Evolutionary conservation across 2,888 invertebrate genomes (phyloP).

Genomic region (Drosophila nr. medialis): DNA sequence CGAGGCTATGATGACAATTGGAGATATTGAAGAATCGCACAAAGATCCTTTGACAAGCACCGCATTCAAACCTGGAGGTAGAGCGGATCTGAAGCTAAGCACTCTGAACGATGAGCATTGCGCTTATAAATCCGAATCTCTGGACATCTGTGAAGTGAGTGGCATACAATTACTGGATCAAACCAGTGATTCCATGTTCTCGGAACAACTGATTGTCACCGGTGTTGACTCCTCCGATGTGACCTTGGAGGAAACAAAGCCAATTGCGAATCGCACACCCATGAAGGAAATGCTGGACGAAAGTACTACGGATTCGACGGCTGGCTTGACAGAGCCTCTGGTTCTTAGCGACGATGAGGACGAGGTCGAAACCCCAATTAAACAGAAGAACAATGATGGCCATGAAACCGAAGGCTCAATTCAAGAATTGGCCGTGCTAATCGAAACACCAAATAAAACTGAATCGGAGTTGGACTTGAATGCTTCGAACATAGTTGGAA

Average conservation of each 20-base stretch:
- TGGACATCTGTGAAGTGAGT: conserved; percentile 70
- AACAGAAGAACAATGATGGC: not conserved
- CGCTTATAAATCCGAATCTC: not conserved
- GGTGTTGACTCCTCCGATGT: conserved; percentile 56
- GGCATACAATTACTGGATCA: conserved; percentile 80
- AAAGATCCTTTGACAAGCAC: conserved; percentile 70
- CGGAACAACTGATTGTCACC: conserved; percentile 70
- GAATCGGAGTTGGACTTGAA: conserved; percentile 14
- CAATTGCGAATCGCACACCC: not conserved
- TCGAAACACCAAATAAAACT: conserved; percentile 9
- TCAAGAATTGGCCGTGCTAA: not conserved
- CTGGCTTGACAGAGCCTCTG: conserved; percentile 59
- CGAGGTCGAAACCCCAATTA: conserved; percentile 1
- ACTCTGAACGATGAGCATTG: conserved; percentile 10
- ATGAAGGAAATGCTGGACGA: conserved; percentile 8
- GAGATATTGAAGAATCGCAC: conserved; percentile 2
- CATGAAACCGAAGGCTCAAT: not conserved
- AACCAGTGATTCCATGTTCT: conserved; percentile 75
- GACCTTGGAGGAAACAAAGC: conserved; percentile 58
- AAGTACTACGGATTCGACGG: conserved; percentile 46
- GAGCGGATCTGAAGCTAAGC: conserved; percentile 8
- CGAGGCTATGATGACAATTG: conserved; percentile 54
- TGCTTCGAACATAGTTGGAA: conserved; percentile 6
- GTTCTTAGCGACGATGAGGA: conserved; percentile 67
- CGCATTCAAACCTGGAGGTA: conserved; percentile 40